A percentile compares a stretch with the other conserved stretches of the same genome.
These are phyloP conservation scores for Drosophila affinis DNA, from an alignment of 2,888 invertebrate genomes.

Conservation along the genomic window DNA sequence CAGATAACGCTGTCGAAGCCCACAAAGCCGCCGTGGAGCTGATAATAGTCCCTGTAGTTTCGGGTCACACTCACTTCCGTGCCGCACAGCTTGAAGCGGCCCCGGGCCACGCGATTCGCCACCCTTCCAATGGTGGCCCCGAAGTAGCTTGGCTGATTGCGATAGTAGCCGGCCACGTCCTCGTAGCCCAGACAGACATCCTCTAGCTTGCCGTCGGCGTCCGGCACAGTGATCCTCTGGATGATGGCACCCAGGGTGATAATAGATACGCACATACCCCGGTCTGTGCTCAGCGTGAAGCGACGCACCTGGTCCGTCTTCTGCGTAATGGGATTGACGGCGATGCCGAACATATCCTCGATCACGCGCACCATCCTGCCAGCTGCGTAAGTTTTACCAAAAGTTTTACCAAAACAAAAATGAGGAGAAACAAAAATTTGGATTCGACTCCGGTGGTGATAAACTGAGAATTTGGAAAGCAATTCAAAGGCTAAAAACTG, in stretches of 20 bases:
- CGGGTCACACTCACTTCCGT: conserved; percentile 87
- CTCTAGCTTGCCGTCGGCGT: conserved; percentile 88
- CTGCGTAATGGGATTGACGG: conserved; percentile 78
- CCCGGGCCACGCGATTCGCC: conserved; percentile 91
- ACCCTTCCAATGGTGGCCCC: conserved; percentile 94
- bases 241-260: conserved; percentile 93
- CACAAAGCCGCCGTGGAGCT: conserved; percentile 92
- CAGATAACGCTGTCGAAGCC: conserved; percentile 94
- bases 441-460: background rate
- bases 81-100: conserved; percentile 88
- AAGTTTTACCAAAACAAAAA: conserved; percentile 9
- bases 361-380: conserved; percentile 74
- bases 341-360: conserved; percentile 81
- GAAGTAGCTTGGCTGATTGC: conserved; percentile 90
- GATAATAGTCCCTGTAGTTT: conserved; percentile 88
- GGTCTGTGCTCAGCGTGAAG: conserved; percentile 75
- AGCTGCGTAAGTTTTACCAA: background rate
- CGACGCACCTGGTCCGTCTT: conserved; percentile 72
- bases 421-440: conserved; percentile 8
- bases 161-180: conserved; percentile 88
- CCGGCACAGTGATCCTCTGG: conserved; percentile 89
- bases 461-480: background rate
- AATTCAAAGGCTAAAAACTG: background rate
- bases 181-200: conserved; percentile 94
- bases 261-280: conserved; percentile 76